phyloP scores from a whole-genome alignment of 1,140 invertebrate genomes.

The Neocloeon triangulifer region DNA sequence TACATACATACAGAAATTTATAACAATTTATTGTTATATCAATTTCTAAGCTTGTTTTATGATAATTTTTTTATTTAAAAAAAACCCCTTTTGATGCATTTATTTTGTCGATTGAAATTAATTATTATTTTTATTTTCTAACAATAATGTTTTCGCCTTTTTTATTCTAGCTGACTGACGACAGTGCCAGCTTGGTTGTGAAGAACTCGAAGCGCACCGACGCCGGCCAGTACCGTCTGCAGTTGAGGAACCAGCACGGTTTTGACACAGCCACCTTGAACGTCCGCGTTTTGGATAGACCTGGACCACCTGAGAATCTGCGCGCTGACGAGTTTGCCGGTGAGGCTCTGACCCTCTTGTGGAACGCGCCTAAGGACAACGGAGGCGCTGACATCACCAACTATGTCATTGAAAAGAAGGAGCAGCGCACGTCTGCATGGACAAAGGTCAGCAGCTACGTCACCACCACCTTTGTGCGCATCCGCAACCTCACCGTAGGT shows the following conservation, averaged over 20 bases:
- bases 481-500: conserved; percentile 77
- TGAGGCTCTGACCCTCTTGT: conserved; percentile 82
- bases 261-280: conserved; percentile 85
- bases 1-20: background rate
- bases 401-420: conserved; percentile 89
- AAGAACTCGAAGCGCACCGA: conserved; percentile 80
- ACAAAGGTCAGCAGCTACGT: conserved; percentile 80
- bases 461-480: conserved; percentile 62
- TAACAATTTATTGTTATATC: background rate
- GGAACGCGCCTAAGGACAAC: conserved; percentile 89
- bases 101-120: background rate
- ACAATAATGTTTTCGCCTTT: conserved; percentile 4
- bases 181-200: conserved; percentile 69
- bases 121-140: background rate
- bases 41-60: background rate
- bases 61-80: background rate
- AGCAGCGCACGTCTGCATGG: conserved; percentile 61
- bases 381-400: conserved; percentile 89
- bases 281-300: conserved; percentile 81
- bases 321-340: conserved; percentile 85
- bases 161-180: conserved; percentile 43
- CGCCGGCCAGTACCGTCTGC: conserved; percentile 76
- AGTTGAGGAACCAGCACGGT: conserved; percentile 82
- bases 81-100: background rate
- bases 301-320: conserved; percentile 65